Evolutionary conservation across 2,888 invertebrate species (phyloP).

Genomic region (Oscheius sp.): DNA sequence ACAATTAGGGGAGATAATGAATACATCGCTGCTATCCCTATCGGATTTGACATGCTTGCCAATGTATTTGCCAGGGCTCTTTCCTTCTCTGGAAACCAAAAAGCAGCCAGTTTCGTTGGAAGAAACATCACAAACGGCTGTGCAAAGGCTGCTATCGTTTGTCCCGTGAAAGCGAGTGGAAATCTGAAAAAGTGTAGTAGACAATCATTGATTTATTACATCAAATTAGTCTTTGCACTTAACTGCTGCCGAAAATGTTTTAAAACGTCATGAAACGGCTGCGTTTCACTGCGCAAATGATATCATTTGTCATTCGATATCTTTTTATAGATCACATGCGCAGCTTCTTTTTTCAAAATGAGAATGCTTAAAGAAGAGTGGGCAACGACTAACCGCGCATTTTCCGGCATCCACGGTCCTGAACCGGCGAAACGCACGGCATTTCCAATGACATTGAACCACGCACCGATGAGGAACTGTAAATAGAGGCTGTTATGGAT

Average conservation of each 20-base stretch:
- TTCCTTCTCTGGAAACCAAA: conserved; percentile 72
- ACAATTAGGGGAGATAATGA: conserved; percentile 72
- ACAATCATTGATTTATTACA: too few species aligned
- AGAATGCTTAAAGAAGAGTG: too few species aligned
- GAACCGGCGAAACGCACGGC: conserved; percentile 70
- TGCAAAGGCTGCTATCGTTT: conserved; percentile 72
- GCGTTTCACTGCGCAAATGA: too few species aligned
- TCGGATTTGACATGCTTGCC: conserved; percentile 72
- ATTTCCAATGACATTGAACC: conserved; percentile 72
- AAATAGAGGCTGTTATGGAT: conserved; percentile 4
- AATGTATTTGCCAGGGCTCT: conserved; percentile 72
- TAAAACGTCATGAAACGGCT: too few species aligned
- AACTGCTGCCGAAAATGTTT: too few species aligned
- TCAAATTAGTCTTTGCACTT: too few species aligned
- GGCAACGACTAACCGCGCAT: conserved; percentile 7
- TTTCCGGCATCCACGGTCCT: conserved; percentile 42
- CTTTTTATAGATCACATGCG: neutral
- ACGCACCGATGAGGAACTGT: conserved; percentile 68
- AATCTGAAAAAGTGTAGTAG: conserved; percentile 45
- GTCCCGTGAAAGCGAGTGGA: conserved; percentile 59
- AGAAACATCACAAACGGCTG: conserved; percentile 74
- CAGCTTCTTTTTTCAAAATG: too few species aligned
- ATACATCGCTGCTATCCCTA: conserved; percentile 73
- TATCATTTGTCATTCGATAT: too few species aligned
- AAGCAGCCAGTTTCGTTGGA: conserved; percentile 73